phyloP scores from a whole-genome alignment of 2,797 vertebrate genomes.

The Sebastes alutus region DNA sequence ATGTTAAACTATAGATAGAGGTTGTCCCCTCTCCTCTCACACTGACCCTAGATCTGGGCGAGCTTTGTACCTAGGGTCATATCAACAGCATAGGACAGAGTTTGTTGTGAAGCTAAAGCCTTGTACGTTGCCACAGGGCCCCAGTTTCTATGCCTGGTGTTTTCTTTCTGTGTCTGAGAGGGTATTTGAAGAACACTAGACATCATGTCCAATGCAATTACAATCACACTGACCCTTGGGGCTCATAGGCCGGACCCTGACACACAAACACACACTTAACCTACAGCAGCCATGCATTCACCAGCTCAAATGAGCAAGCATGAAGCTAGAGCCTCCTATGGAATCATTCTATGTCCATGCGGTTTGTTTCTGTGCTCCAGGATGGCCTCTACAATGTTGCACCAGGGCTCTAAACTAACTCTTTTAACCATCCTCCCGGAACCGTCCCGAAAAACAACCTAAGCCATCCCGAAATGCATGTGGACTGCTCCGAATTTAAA shows the following conservation, averaged over 20 bases:
- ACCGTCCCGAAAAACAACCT: too few species aligned
- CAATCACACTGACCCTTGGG: conserved; percentile 60
- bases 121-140: conserved; percentile 25
- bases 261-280: conserved; percentile 16
- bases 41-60: conserved; percentile 19
- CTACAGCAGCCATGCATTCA: conserved; percentile 5
- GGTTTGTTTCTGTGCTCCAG: not conserved
- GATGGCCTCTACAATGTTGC: not conserved
- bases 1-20: not conserved
- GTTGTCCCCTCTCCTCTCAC: conserved; percentile 1
- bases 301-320: conserved; percentile 11
- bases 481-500: fast-evolving
- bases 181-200: conserved; percentile 71
- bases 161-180: conserved; percentile 62
- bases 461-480: too few species aligned
- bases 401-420: too few species aligned
- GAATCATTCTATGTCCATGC: not conserved
- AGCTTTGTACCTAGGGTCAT: conserved; percentile 35
- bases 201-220: conserved; percentile 69
- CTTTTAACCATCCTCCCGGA: too few species aligned
- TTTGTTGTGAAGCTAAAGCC: conserved; percentile 42
- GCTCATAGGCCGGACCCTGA: conserved; percentile 56
- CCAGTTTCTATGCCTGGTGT: conserved; percentile 49
- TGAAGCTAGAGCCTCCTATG: not conserved
- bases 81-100: conserved; percentile 35